These are phyloP conservation scores for Ornithoptera priamus DNA, from an alignment of 2,888 invertebrate genomes.

Conservation along the genomic window DNA sequence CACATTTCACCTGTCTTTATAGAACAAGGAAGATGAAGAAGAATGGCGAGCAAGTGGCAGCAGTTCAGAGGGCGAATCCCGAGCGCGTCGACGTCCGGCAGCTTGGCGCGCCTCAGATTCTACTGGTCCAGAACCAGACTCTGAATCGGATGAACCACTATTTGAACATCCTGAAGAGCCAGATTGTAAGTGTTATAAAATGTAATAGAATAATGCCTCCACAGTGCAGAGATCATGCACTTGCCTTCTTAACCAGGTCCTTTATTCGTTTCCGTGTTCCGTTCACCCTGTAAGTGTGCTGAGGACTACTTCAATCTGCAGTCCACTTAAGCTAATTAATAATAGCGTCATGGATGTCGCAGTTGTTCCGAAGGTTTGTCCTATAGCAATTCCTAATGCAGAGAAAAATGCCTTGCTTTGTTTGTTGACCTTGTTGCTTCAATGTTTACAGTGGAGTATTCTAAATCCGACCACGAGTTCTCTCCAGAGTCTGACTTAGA, in stretches of 20 bases:
- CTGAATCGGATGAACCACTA: slow-evolving; percentile 67
- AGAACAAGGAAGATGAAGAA: slow-evolving; percentile 62
- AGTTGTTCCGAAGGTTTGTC: too few species aligned
- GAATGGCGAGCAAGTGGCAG: slow-evolving; percentile 65
- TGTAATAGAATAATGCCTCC: background rate
- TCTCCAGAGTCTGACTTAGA: slow-evolving; percentile 91
- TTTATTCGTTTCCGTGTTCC: too few species aligned
- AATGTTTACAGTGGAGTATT: slow-evolving; percentile 53
- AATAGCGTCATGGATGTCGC: too few species aligned
- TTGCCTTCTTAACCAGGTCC: too few species aligned
- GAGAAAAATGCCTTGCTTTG: too few species aligned
- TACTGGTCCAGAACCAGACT: slow-evolving; percentile 63
- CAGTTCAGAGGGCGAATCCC: slow-evolving; percentile 46
- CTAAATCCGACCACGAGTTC: slow-evolving; percentile 94
- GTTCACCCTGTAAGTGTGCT: too few species aligned
- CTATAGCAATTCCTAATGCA: too few species aligned
- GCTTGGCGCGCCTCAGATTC: slow-evolving; percentile 62
- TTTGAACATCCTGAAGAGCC: slow-evolving; percentile 62
- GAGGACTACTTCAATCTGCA: too few species aligned
- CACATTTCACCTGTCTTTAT: too few species aligned
- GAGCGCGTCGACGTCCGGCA: slow-evolving; percentile 29
- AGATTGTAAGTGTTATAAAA: slow-evolving; percentile 49
- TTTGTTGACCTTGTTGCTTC: too few species aligned
- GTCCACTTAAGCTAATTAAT: too few species aligned
- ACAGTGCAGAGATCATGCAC: too few species aligned